phyloP scores from a whole-genome alignment of 2,113 vertebrate genomes.

The Xyliphius kryptos region DNA sequence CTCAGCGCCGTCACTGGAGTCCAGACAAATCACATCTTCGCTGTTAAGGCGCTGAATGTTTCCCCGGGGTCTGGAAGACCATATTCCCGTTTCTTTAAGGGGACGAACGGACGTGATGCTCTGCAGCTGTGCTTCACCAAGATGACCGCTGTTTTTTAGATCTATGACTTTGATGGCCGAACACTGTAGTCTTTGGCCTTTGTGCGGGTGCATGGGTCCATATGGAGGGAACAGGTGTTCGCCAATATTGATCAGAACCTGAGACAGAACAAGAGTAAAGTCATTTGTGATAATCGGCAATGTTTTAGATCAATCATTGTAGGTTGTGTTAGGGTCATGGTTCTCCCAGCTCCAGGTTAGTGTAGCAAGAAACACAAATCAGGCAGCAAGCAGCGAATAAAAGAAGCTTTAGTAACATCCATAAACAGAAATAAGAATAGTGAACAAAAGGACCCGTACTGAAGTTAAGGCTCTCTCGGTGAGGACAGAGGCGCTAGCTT shows the following conservation, averaged over 20 bases:
- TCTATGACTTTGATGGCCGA: slow-evolving; percentile 36
- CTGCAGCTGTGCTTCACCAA: background rate
- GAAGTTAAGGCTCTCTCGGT: too few relatives aligned
- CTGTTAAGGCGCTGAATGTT: background rate
- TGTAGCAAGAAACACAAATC: too few relatives aligned
- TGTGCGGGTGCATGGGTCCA: slow-evolving; percentile 33
- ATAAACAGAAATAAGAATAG: too few relatives aligned
- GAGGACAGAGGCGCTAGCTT: too few relatives aligned
- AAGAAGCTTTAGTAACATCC: too few relatives aligned
- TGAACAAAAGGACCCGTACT: too few relatives aligned
- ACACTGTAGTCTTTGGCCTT: background rate
- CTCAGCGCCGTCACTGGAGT: background rate
- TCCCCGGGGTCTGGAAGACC: background rate
- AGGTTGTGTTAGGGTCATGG: too few relatives aligned
- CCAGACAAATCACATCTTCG: slow-evolving; percentile 17
- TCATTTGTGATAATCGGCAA: background rate
- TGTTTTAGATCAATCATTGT: too few relatives aligned
- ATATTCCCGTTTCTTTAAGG: background rate
- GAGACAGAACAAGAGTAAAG: background rate
- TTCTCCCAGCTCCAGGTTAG: too few relatives aligned
- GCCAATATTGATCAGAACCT: slow-evolving; percentile 52
- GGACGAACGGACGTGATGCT: background rate
- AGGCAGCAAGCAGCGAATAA: too few relatives aligned
- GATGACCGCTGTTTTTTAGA: slow-evolving; percentile 34
- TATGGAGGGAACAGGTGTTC: slow-evolving; percentile 37